Conservation (phyloP, 1,140 invertebrate species). For the Reticulitermes speratus region DNA sequence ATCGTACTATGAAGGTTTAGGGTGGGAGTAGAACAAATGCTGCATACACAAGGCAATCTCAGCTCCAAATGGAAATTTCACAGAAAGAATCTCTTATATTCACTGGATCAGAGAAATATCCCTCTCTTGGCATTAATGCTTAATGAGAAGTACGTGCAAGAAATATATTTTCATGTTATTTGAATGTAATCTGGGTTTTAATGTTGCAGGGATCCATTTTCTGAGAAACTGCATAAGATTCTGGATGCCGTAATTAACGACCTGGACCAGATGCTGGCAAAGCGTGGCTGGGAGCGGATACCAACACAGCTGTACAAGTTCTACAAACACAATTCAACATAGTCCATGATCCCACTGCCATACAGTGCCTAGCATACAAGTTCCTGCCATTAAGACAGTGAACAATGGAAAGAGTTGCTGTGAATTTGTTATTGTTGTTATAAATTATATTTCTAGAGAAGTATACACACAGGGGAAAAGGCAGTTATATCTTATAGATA, state of each 20-base stretch:
- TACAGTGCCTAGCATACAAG: neutral
- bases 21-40: too few species aligned
- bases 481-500: neutral
- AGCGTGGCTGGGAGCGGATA: slow-evolving; percentile 29
- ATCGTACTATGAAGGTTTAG: too few species aligned
- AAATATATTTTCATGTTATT: too few species aligned
- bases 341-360: neutral
- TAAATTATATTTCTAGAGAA: neutral
- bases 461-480: neutral
- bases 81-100: too few species aligned
- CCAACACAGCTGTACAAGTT: slow-evolving; percentile 41
- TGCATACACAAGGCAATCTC: too few species aligned
- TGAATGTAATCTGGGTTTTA: neutral
- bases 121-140: too few species aligned
- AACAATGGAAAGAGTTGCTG: neutral
- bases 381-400: neutral
- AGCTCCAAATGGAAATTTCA: too few species aligned
- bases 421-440: neutral
- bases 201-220: slow-evolving; percentile 34
- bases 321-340: slow-evolving; percentile 33
- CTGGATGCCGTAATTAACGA: slow-evolving; percentile 38
- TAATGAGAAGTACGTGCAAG: too few species aligned
- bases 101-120: too few species aligned
- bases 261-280: slow-evolving; percentile 36
- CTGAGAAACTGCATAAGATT: slow-evolving; percentile 30